A percentile compares a stretch with the other conserved stretches of the same genome.
These are phyloP conservation scores for Maniola jurtina DNA, from an alignment of 1,140 invertebrate species.

Conservation along the genomic window DNA sequence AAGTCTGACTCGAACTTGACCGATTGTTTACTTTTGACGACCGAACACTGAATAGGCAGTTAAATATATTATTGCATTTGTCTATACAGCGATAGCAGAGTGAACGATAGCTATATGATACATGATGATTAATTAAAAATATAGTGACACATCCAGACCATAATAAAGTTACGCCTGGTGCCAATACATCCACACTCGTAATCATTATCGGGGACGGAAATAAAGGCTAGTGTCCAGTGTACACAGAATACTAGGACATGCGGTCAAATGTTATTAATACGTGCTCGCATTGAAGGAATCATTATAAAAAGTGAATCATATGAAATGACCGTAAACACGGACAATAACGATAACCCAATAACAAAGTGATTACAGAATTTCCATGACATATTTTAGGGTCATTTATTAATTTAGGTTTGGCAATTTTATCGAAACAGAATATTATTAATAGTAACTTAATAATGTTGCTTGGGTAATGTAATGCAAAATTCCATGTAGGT, in stretches of 20 bases:
- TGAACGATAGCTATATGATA: no score
- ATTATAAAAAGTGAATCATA: slow-evolving; percentile 16
- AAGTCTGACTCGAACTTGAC: no score
- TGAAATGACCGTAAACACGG: slow-evolving; percentile 15
- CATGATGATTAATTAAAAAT: no score
- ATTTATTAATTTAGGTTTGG: slow-evolving; percentile 14
- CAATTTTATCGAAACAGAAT: background rate
- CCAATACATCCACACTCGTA: background rate
- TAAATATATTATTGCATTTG: no score
- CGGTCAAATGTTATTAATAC: slow-evolving; percentile 2
- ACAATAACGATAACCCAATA: slow-evolving; percentile 15
- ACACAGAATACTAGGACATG: background rate
- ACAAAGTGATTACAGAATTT: slow-evolving; percentile 12
- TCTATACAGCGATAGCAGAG: no score
- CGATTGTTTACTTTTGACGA: no score
- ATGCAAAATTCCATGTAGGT: no score
- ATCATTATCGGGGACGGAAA: background rate
- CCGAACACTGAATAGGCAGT: no score
- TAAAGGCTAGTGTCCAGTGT: background rate
- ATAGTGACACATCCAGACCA: no score
- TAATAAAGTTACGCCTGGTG: no score
- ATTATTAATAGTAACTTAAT: no score
- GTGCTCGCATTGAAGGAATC: background rate
- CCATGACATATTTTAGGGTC: slow-evolving; percentile 14
- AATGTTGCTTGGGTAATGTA: no score